A percentile compares a stretch with the other conserved stretches of the same genome.
phyloP scores from a whole-genome alignment of 2,888 invertebrate species.

The Smittia aterrima region DNA sequence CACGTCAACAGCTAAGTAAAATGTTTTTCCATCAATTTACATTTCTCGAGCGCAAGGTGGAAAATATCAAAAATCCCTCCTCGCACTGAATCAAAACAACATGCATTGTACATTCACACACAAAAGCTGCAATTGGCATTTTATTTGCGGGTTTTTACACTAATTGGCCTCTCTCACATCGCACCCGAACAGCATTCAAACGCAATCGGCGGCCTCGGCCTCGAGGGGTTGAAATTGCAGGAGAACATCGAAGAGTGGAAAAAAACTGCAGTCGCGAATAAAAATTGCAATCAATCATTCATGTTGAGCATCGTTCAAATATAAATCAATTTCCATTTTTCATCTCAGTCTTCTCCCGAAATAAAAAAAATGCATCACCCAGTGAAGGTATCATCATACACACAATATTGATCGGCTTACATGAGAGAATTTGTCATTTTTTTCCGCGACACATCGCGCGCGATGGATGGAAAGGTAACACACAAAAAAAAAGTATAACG shows the following conservation, averaged over 20 bases:
- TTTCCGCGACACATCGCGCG: neutral
- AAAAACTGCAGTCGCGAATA: slow-evolving; percentile 28
- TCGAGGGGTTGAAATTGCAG: neutral
- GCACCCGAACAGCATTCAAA: neutral
- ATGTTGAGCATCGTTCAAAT: slow-evolving; percentile 40
- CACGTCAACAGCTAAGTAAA: no score
- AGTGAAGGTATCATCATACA: slow-evolving; percentile 1
- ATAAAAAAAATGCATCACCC: neutral
- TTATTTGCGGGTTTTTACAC: slow-evolving; percentile 35
- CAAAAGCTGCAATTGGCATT: slow-evolving; percentile 2
- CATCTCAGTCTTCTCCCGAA: slow-evolving; percentile 4
- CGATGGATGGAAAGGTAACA: neutral
- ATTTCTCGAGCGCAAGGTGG: no score
- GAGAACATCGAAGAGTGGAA: neutral
- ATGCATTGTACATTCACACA: neutral
- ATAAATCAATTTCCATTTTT: slow-evolving; percentile 38
- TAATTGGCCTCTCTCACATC: slow-evolving; percentile 30
- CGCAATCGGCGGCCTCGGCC: neutral
- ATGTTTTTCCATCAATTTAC: no score
- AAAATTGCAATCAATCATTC: slow-evolving; percentile 36
- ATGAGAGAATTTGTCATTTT: no score
- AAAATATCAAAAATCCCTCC: no score
- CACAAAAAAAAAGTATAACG: no score
- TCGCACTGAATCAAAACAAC: no score
- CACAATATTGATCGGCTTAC: slow-evolving; percentile 35